A percentile compares a stretch with the other conserved stretches of the same genome.
phyloP scores from a whole-genome alignment of 2,113 vertebrate species.

The Heptranchias perlo region DNA sequence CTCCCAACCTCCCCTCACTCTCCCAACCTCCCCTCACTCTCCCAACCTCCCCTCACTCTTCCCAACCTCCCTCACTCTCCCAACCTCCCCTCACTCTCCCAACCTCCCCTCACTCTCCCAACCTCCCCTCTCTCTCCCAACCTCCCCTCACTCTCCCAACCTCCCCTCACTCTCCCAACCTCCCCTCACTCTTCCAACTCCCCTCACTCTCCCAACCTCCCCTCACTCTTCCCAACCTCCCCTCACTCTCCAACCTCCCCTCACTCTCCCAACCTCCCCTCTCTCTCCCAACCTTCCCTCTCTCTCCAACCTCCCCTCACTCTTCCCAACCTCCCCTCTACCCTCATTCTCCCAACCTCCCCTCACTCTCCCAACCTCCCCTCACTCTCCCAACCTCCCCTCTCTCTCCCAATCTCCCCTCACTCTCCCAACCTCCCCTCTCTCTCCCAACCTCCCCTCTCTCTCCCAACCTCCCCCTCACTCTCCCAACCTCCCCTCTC shows the following conservation, averaged over 20 bases:
- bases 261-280: constrained; percentile 40
- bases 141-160: constrained; percentile 41
- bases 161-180: constrained; percentile 36
- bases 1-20: constrained; percentile 40
- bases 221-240: not conserved
- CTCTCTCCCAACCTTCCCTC: not conserved
- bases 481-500: constrained; percentile 41
- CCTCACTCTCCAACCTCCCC: constrained; percentile 35
- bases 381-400: constrained; percentile 25
- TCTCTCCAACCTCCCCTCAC: not conserved
- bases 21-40: not conserved
- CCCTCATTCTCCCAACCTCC: not conserved
- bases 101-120: constrained; percentile 26
- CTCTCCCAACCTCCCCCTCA: constrained; percentile 44
- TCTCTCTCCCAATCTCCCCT: constrained; percentile 39
- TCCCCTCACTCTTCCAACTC: not conserved
- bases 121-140: constrained; percentile 44
- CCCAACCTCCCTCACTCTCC: constrained; percentile 7
- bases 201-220: not conserved
- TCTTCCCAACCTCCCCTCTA: not conserved
- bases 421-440: constrained; percentile 46
- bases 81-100: constrained; percentile 1
- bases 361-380: constrained; percentile 19
- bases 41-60: not conserved
- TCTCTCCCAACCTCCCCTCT: constrained; percentile 40